A percentile compares a stretch with the other conserved stretches of the same genome.
These are phyloP conservation scores for Euura saliciscinereae DNA, from an alignment of 1,140 invertebrate species.

Conservation along the genomic window DNA sequence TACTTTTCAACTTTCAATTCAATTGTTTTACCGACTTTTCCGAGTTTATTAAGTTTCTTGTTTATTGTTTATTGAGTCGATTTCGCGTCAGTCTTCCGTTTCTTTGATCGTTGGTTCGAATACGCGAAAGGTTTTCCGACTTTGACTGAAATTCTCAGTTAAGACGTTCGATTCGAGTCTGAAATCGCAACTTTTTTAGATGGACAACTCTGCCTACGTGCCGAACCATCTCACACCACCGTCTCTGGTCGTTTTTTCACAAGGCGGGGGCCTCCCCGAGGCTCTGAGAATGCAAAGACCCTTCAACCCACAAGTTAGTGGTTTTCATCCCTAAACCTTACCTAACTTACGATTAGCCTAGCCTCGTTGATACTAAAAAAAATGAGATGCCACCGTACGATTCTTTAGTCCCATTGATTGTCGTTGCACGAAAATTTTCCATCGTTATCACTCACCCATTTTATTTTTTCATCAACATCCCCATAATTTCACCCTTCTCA, in stretches of 20 bases:
- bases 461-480: too few species aligned
- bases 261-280: conserved; percentile 76
- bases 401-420: background rate
- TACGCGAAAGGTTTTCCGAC: background rate
- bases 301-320: conserved; percentile 72
- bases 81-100: background rate
- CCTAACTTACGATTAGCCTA: background rate
- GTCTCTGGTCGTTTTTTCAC: conserved; percentile 81
- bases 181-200: conserved; percentile 51
- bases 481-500: too few species aligned
- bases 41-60: background rate
- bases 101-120: background rate
- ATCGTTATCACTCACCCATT: too few species aligned
- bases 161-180: too few species aligned
- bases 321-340: conserved; percentile 25
- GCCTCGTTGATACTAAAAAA: background rate
- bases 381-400: background rate
- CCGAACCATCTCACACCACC: conserved; percentile 78
- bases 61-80: too few species aligned
- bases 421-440: too few species aligned
- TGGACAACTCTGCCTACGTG: conserved; percentile 73
- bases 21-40: background rate
- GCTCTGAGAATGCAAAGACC: conserved; percentile 76
- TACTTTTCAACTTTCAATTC: background rate
- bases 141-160: background rate